Evolutionary conservation across 2,113 vertebrate genomes (phyloP), one percentile per base, ranked within the genome.

Genomic region (Galeopterus variegatus): DNA sequence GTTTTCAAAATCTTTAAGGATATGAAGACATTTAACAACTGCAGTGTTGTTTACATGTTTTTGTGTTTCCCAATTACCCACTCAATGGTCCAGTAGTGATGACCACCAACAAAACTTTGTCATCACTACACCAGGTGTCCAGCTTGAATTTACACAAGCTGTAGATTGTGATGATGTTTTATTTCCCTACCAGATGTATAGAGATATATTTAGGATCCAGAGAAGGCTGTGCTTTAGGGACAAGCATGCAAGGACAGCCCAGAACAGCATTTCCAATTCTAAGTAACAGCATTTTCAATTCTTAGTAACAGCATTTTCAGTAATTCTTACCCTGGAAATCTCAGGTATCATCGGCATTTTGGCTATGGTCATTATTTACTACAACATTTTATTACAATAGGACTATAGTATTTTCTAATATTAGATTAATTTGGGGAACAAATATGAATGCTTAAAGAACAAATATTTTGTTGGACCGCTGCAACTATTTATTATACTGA

Each of bases 181-280:
- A 36, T 69, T 87, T 58, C 14, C 31, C 28, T 7, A 21, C 21
- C 5, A 48, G 23, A 28, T 28, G 41, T 48, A 7, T 15, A 58
- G 33, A 50, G 50, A 69, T 19, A 50, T 50, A 23, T 79, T 36
- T 5, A 60, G 62, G 23, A 31, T 23, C 41, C 36, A 79, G 62
- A 36, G 23, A 69, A 54, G 31, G 62, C 50, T 58, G 15, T 58
- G 62, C 23, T n/a, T 67, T 23, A 86, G 50, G 21, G 28, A 6
- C 4, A n/a, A 56, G 6, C 2, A 21, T 28, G 6, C 28, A 50
- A 58, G 4, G 17, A 58, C 0, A n/a, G 13, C 19, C 2, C n/a
- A 23, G 5, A 45, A 1, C 45, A 86, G 28, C 28, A 45, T 45
- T 54, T 33, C 54, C 19, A 23, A 54, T 50, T 48, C 31, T 79